Base-by-base conservation (phyloP, 2,797 vertebrate genomes). In the Phalanger gymnotis region DNA sequence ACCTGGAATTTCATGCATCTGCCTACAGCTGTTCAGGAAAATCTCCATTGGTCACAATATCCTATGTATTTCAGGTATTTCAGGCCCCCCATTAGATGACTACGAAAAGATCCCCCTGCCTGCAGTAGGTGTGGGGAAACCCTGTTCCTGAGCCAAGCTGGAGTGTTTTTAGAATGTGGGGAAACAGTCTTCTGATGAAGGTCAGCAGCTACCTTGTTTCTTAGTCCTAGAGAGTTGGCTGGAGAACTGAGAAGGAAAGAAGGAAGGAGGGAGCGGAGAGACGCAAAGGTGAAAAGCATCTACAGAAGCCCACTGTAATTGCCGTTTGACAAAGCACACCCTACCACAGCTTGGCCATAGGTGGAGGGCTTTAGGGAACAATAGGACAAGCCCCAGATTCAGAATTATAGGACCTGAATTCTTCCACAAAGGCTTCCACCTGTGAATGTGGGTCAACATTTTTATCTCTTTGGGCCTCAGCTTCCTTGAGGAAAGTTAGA, bases 1-100 rank as follows among this genome's bases (percentile, higher is more conserved):
- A n/a, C 47, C 54, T 92, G 54, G 58, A 34, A 54, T 90, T 12
- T 51, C 91, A 53, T 47, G 1, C 0, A 30, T 81, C 73, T 95
- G 94, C 92, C 51, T 2, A 27, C 31, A 56, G 10, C 22, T 54
- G 53, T 51, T 91, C 94, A 51, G 51, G 91, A 55, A 57, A 25
- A 3, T 91, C 90, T 73, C 92, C 90, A 94, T 53, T 5, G 58
- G 3, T 0, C 58, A 94, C 40, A 40, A 89, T 34, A 95, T 92
- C 93, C 93, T 16, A 54, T 47, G 87, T 16, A 94, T 22, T 61
- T 40, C 19, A 55, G 58, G 91, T 4, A 90, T 92, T 93, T 53
- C 91, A 1, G 93, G 90, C 93, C 93, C 91, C 27, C 91, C 4
- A 53, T 90, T 54, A 53, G 92, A 94, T 91, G 93, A 4, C 93